phyloP scores from a whole-genome alignment of 2,888 invertebrate genomes.

The Polydrusus pterygomalis region DNA sequence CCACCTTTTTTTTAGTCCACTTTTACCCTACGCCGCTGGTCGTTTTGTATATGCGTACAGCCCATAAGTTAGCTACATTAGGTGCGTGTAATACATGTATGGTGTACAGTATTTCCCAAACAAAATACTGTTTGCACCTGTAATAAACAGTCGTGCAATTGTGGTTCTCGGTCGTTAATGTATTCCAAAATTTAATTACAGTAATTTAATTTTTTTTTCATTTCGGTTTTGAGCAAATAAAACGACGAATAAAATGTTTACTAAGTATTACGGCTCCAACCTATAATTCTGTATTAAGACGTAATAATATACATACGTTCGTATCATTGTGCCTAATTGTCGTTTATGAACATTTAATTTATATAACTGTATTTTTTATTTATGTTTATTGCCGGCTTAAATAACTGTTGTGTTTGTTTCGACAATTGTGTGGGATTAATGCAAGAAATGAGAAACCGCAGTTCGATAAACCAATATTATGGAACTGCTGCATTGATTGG shows the following conservation, averaged over 20 bases:
- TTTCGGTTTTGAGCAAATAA: constrained; percentile 38
- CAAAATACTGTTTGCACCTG: constrained; percentile 33
- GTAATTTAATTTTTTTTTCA: constrained; percentile 33
- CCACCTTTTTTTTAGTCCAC: not conserved
- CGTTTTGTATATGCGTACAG: not conserved
- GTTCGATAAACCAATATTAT: too few relatives aligned
- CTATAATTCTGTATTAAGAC: constrained; percentile 32
- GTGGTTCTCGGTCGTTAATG: constrained; percentile 29
- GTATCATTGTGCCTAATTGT: constrained; percentile 22
- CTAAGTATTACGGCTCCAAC: constrained; percentile 35
- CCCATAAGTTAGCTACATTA: constrained; percentile 15
- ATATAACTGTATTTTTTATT: constrained; percentile 10
- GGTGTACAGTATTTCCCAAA: constrained; percentile 16
- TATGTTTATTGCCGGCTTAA: too few relatives aligned
- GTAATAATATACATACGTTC: constrained; percentile 6
- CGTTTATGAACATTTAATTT: constrained; percentile 21
- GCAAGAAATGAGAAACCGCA: not conserved
- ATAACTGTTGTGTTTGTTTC: too few relatives aligned
- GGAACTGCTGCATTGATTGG: too few relatives aligned
- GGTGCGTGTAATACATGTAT: constrained; percentile 21
- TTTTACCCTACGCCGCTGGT: not conserved
- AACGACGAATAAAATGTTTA: constrained; percentile 41
- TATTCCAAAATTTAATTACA: constrained; percentile 44
- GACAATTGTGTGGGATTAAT: not conserved
- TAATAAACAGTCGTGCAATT: constrained; percentile 34